phyloP scores from a whole-genome alignment of 1,140 invertebrate species.

The Trachymyrmex septentrionalis region DNA sequence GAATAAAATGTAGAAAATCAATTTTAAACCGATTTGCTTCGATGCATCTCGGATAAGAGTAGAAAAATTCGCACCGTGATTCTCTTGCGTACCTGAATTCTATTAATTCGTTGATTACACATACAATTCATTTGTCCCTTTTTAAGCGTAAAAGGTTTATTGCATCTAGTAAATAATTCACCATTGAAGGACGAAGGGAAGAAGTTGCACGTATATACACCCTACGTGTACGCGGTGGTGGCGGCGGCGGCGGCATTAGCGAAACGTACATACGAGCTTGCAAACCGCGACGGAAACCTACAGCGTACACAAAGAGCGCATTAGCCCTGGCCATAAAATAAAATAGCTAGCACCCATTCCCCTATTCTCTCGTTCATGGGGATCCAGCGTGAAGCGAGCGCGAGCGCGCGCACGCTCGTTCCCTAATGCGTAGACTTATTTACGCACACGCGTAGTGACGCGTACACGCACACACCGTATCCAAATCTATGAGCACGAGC shows the following conservation, averaged over 20 bases:
- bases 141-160: background rate
- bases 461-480: background rate
- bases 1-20: background rate
- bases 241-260: slow-evolving; percentile 68
- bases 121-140: background rate
- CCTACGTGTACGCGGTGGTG: background rate
- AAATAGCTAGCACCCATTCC: slow-evolving; percentile 81
- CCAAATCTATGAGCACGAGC: slow-evolving; percentile 26
- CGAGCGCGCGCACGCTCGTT: slow-evolving; percentile 35
- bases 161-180: slow-evolving; percentile 17
- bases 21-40: background rate
- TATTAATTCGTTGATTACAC: background rate
- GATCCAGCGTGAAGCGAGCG: slow-evolving; percentile 43
- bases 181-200: background rate
- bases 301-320: slow-evolving; percentile 86
- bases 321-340: slow-evolving; percentile 86
- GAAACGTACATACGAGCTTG: slow-evolving; percentile 76
- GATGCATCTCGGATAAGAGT: background rate
- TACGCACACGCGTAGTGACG: slow-evolving; percentile 35
- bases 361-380: slow-evolving; percentile 60
- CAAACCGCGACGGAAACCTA: slow-evolving; percentile 84
- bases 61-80: background rate
- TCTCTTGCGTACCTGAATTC: background rate
- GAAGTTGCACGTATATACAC: slow-evolving; percentile 2
- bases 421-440: slow-evolving; percentile 57